Evolutionary conservation across 2,797 vertebrate species (phyloP).

Genomic region (Mergus octosetaceus): DNA sequence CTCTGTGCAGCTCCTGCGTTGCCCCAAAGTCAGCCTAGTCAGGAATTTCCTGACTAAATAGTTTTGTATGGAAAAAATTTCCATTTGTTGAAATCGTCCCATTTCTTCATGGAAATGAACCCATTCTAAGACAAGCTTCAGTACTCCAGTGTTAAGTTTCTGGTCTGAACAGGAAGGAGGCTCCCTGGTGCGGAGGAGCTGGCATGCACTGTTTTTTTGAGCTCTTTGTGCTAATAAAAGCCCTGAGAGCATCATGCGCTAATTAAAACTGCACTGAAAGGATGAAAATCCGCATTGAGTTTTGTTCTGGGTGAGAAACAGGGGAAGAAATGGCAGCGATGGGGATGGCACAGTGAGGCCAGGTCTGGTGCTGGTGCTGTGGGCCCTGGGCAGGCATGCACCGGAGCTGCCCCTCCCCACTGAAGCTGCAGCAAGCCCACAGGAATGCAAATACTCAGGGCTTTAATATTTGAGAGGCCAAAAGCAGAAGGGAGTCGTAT

Average conservation of each 20-base stretch:
- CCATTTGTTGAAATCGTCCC: not conserved
- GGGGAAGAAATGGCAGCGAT: not conserved
- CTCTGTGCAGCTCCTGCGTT: not conserved
- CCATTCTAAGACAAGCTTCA: constrained; percentile 7
- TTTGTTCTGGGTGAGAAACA: not conserved
- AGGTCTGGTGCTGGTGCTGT: not conserved
- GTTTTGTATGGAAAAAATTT: not conserved
- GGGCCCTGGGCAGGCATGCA: not conserved
- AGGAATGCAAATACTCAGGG: rapidly evolving
- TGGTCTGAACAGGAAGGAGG: constrained; percentile 53
- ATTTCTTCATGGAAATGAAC: not conserved
- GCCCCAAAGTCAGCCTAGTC: not conserved
- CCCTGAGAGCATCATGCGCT: not conserved
- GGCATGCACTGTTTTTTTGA: constrained; percentile 12
- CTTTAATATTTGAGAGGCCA: not conserved
- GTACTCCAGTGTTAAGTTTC: not conserved
- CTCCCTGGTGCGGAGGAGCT: constrained; percentile 50
- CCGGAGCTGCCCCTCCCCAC: no score
- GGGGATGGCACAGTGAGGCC: not conserved
- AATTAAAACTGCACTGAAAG: constrained; percentile 51
- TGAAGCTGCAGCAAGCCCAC: not conserved
- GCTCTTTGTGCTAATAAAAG: constrained; percentile 54
- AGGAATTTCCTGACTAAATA: constrained; percentile 41
- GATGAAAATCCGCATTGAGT: not conserved
- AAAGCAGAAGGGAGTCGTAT: not conserved